These are phyloP conservation scores for Nemoura dubitans DNA, from an alignment of 2,888 invertebrate genomes.

Conservation along the genomic window DNA sequence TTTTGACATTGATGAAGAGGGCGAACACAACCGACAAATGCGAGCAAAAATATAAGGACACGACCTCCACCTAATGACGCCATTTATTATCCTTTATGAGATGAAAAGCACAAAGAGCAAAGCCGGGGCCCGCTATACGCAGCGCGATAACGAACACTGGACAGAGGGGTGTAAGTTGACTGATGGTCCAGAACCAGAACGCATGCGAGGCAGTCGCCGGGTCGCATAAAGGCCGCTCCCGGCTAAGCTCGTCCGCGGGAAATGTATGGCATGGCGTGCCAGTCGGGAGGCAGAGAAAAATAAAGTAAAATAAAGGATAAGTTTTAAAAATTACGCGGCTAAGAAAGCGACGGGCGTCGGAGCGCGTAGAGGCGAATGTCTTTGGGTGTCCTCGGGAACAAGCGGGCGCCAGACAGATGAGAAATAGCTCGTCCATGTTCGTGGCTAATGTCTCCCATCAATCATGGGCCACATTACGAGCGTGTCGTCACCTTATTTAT, in stretches of 20 bases:
- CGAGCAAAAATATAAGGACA: conserved; percentile 60
- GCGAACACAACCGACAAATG: conserved; percentile 61
- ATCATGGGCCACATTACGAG: conserved; percentile 36
- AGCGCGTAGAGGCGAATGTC: neutral
- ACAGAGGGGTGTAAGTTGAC: conserved; percentile 38
- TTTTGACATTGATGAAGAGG: conserved; percentile 61
- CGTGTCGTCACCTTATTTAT: conserved; percentile 38
- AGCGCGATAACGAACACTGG: conserved; percentile 59
- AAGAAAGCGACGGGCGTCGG: neutral
- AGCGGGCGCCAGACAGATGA: neutral
- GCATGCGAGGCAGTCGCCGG: conserved; percentile 26
- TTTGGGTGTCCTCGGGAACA: neutral
- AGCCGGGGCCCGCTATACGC: conserved; percentile 52
- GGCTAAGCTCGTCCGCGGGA: neutral
- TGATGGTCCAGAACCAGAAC: conserved; percentile 12
- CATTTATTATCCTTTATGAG: conserved; percentile 61
- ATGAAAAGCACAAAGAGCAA: conserved; percentile 35
- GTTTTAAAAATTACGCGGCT: conserved; percentile 8
- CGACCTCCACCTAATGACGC: conserved; percentile 61
- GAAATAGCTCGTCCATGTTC: conserved; percentile 27
- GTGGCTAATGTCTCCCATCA: conserved; percentile 36
- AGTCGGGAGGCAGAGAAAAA: neutral
- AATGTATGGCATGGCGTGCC: neutral
- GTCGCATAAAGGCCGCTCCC: neutral
- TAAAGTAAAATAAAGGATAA: neutral